Base-by-base conservation (phyloP, 2,888 invertebrate genomes). In the Netelia inedita region DNA sequence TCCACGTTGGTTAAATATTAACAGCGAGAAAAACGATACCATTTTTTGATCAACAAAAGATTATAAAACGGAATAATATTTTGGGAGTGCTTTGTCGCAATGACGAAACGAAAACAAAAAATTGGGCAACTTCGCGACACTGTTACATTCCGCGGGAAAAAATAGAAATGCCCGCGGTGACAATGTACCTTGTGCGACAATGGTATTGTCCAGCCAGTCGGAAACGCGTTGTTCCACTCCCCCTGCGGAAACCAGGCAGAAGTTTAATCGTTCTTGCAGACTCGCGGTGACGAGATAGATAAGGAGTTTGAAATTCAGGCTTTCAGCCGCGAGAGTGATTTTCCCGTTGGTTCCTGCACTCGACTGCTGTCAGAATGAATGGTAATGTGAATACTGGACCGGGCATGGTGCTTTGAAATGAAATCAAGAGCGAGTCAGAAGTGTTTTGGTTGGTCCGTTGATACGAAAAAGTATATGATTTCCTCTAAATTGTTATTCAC, bases 181-280 rank as follows among this genome's bases (percentile, higher is more conserved):
- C 55, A 75, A 43, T 46, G 14, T 59, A 50, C 43, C 61, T 28
- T 63, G 83, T 53, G 63, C 72, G 85, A 82, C 86, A 86, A 85
- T 82, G 76, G 85, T 76, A 88, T 88, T 88, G 86, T 88, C 87
- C 87, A 53, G 80, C 71, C 63, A 63, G 43, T 79, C 86, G 87
- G 86, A 86, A 89, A 87, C 80, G 71, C 71, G 86, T 82, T 76
- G 85, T 84, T 84, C 73, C 80, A 53, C 9, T 1, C 55, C 46
- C 74, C 65, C 79, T 53, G 72, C 66, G 80, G 83, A 85, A 85
- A 87, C 69, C 74, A 68, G 57, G 83, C 86, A 87, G 88, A 89
- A 87, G 87, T 88, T 89, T 88, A 89, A 89, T 89, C 87, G 88
- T 83, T 85, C 66, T 69, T 81, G 55, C 86, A 81, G 86, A 85